Conservation (phyloP, 1,140 invertebrate genomes). For the Anagrus nilaparvatae region DNA sequence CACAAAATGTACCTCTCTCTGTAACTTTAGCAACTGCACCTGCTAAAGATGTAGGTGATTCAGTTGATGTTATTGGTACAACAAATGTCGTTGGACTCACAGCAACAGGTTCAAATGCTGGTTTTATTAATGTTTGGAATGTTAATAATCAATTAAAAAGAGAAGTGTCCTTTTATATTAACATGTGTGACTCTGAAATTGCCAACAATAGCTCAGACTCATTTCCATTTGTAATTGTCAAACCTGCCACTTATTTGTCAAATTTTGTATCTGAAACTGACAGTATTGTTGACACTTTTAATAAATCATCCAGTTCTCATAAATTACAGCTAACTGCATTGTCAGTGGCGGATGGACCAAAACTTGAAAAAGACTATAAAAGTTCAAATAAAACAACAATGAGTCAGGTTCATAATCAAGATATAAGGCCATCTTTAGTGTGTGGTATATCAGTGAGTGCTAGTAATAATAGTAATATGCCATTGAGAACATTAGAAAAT, state of each 20-base stretch:
- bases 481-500: conserved; percentile 36
- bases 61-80: conserved; percentile 59
- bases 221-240: conserved; percentile 31
- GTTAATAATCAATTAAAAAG: conserved; percentile 55
- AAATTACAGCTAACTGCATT: conserved; percentile 41
- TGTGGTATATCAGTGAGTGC: conserved; percentile 36
- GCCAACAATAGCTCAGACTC: conserved; percentile 36
- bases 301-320: conserved; percentile 9
- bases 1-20: conserved; percentile 87
- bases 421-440: conserved; percentile 38
- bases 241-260: conserved; percentile 29
- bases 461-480: conserved; percentile 9
- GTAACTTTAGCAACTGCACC: conserved; percentile 82
- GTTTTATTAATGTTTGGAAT: conserved; percentile 61
- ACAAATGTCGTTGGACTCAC: conserved; percentile 50
- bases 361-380: conserved; percentile 22
- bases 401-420: neutral
- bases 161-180: conserved; percentile 35
- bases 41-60: conserved; percentile 52
- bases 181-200: conserved; percentile 29
- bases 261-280: conserved; percentile 29
- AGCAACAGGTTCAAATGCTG: conserved; percentile 49
- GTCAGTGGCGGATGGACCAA: conserved; percentile 38
- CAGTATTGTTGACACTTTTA: conserved; percentile 27
- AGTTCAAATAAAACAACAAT: conserved; percentile 9